These are phyloP conservation scores for Protobothrops flavoviridis DNA, from an alignment of 2,113 vertebrate genomes.

Conservation along the genomic window DNA sequence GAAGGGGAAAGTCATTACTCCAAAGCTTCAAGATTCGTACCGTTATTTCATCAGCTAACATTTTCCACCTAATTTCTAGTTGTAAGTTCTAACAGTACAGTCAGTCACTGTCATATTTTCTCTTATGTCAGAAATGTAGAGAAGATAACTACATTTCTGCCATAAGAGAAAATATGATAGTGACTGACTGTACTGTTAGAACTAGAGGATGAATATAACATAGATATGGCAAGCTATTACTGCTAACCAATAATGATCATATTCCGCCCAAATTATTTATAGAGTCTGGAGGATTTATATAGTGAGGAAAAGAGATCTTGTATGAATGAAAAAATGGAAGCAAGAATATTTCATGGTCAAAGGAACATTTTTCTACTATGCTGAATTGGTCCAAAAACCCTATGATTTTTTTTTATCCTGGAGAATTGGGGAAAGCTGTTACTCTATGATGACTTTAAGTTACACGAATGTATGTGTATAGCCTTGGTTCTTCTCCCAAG, in stretches of 20 bases:
- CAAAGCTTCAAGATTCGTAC: background rate
- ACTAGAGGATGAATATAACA: background rate
- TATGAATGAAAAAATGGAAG: background rate
- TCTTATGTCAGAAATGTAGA: background rate
- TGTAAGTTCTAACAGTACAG: background rate
- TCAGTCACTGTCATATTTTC: background rate
- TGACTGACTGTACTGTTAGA: too few species aligned
- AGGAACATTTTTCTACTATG: background rate
- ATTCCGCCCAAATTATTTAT: background rate
- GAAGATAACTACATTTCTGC: background rate
- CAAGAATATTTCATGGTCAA: background rate
- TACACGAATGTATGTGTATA: background rate
- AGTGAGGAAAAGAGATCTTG: background rate
- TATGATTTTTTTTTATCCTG: background rate
- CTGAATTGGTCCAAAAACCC: background rate
- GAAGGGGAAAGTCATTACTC: background rate
- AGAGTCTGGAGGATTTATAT: background rate
- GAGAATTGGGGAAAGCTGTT: background rate
- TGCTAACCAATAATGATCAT: background rate
- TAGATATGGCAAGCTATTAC: background rate
- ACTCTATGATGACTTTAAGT: background rate
- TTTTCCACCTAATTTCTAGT: background rate
- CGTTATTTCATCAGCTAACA: background rate
- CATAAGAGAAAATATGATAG: too few species aligned
- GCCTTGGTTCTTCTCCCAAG: slow-evolving; percentile 22